Percentiles rank a stretch among this genome's conserved stretches.
These are phyloP conservation scores for Beaufortia kweichowensis DNA, from an alignment of 2,113 vertebrate species.

Conservation along the genomic window DNA sequence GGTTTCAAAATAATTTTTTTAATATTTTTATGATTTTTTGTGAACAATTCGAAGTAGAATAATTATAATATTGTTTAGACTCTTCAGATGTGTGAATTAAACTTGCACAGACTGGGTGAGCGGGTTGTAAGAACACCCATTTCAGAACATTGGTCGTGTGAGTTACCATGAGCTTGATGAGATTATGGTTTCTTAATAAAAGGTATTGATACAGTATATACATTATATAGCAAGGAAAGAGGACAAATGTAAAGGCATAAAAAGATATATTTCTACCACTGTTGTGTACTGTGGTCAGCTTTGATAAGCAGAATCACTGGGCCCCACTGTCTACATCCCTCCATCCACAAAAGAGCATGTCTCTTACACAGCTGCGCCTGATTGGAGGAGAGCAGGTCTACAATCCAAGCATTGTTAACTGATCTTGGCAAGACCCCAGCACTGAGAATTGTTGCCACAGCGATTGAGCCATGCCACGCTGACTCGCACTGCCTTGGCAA, in stretches of 20 bases:
- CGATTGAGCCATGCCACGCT: slow-evolving; percentile 73
- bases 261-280: slow-evolving; percentile 48
- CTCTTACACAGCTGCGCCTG: slow-evolving; percentile 65
- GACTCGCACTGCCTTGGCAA: slow-evolving; percentile 56
- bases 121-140: neutral
- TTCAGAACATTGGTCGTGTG: neutral
- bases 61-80: neutral
- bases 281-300: slow-evolving; percentile 56
- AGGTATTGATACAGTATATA: neutral
- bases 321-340: slow-evolving; percentile 68
- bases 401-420: slow-evolving; percentile 76
- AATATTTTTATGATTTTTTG: neutral
- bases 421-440: slow-evolving; percentile 72
- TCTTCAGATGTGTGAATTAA: no score
- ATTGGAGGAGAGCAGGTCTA: slow-evolving; percentile 69
- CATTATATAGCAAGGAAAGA: neutral
- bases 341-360: slow-evolving; percentile 74
- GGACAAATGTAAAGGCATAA: neutral
- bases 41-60: neutral
- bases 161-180: neutral
- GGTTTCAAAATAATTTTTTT: no score
- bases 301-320: slow-evolving; percentile 66
- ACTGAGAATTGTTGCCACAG: slow-evolving; percentile 72
- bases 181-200: neutral
- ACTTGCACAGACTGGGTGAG: neutral